Percentiles rank a stretch among this genome's conserved stretches.
These are phyloP conservation scores for Erebia epiphron DNA, from an alignment of 2,888 invertebrate genomes.

Conservation along the genomic window DNA sequence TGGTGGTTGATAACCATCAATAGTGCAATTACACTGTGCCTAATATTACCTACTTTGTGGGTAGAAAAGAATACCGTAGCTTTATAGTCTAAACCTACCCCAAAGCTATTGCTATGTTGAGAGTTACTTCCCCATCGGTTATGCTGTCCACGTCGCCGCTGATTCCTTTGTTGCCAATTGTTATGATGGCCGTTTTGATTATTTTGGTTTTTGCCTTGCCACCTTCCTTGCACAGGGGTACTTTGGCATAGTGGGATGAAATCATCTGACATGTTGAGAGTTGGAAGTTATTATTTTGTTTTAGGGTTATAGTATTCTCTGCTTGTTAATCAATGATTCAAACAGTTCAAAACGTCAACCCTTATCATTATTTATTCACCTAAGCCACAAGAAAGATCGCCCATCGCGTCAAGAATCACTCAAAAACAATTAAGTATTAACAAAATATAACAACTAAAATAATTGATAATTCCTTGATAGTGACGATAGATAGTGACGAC, in stretches of 20 bases:
- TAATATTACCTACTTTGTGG: too few relatives aligned
- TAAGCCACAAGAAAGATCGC: too few relatives aligned
- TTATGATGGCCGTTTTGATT: constrained; percentile 51
- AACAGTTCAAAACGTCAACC: too few relatives aligned
- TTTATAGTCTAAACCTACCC: constrained; percentile 50
- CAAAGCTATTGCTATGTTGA: constrained; percentile 59
- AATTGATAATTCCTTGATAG: too few relatives aligned
- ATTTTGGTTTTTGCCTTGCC: constrained; percentile 55
- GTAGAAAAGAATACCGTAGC: background rate
- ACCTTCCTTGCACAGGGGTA: constrained; percentile 61
- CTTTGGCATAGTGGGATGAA: constrained; percentile 76
- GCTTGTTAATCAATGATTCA: too few relatives aligned
- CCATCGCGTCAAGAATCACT: too few relatives aligned
- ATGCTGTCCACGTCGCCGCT: constrained; percentile 49
- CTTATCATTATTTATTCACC: too few relatives aligned
- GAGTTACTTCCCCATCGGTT: constrained; percentile 61
- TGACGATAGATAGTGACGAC: too few relatives aligned
- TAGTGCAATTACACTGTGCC: too few relatives aligned
- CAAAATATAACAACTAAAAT: too few relatives aligned
- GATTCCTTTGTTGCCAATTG: constrained; percentile 47
- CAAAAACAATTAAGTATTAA: too few relatives aligned
- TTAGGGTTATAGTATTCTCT: background rate
- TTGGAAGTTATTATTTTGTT: background rate
- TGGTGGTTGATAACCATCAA: too few relatives aligned
- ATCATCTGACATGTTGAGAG: constrained; percentile 63